phyloP scores from a whole-genome alignment of 2,888 invertebrate species.

The Dilophus febrilis region DNA sequence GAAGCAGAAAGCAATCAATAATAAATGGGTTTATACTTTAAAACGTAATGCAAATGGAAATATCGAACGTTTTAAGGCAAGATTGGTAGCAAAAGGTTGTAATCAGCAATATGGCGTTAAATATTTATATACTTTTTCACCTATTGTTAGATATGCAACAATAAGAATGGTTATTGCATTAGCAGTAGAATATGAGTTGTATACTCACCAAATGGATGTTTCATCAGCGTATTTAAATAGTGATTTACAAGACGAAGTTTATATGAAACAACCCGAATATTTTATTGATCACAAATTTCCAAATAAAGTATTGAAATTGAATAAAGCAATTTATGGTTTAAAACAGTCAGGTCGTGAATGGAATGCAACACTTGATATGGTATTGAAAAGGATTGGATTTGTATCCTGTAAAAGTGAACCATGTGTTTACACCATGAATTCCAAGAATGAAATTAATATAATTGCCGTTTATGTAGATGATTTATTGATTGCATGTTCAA shows the following conservation, averaged over 20 bases:
- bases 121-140: constrained; percentile 5
- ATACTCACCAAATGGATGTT: constrained; percentile 3
- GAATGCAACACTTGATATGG: too few relatives aligned
- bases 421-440: too few relatives aligned
- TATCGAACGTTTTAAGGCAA: constrained; percentile 6
- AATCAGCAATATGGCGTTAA: constrained; percentile 4
- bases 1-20: constrained; percentile 1
- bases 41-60: constrained; percentile 6
- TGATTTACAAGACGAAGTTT: too few relatives aligned
- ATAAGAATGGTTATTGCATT: constrained; percentile 6
- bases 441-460: too few relatives aligned
- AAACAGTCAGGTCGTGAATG: constrained; percentile 8
- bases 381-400: too few relatives aligned
- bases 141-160: constrained; percentile 3
- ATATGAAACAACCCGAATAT: constrained; percentile 4
- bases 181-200: constrained; percentile 4
- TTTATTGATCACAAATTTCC: constrained; percentile 2
- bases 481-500: too few relatives aligned
- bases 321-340: constrained; percentile 9
- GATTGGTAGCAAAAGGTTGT: constrained; percentile 8
- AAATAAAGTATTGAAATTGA: constrained; percentile 6
- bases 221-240: constrained; percentile 3
- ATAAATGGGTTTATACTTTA: constrained; percentile 8
- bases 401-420: constrained; percentile 2
- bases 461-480: too few relatives aligned